Percentiles rank a stretch among this genome's conserved stretches.
These are phyloP conservation scores for Epicampocera succincta DNA, from an alignment of 2,888 invertebrate species.

Conservation along the genomic window DNA sequence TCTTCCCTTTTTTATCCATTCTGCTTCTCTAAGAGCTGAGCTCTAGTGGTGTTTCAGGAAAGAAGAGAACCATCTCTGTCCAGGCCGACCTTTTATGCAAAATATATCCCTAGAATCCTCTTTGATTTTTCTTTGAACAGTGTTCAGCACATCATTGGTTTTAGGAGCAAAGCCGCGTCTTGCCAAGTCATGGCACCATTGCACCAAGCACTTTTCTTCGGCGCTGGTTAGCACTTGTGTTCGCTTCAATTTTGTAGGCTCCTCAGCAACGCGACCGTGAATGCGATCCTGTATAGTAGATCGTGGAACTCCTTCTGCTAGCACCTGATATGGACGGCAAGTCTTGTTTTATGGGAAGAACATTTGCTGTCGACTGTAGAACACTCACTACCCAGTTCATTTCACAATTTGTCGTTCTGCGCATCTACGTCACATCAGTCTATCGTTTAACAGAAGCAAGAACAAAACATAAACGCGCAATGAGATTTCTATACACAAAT, in stretches of 20 bases:
- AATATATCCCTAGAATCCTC: conserved; percentile 7
- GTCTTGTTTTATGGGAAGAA: no score
- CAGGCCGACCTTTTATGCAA: conserved; percentile 16
- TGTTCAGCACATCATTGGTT: conserved; percentile 1
- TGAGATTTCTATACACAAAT: no score
- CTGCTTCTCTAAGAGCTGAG: conserved; percentile 18
- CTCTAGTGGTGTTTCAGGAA: conserved; percentile 14
- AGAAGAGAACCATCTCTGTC: conserved; percentile 3
- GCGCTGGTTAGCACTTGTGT: background rate
- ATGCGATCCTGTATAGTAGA: conserved; percentile 18
- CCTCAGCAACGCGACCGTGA: conserved; percentile 1
- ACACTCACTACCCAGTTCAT: no score
- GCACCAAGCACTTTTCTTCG: conserved; percentile 1
- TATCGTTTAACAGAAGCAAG: no score
- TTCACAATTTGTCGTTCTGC: no score
- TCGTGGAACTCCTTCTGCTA: no score
- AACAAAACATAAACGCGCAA: no score
- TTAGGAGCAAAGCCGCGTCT: conserved; percentile 12
- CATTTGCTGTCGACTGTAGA: no score
- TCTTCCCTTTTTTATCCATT: no score
- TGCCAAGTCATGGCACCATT: conserved; percentile 21
- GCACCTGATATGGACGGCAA: no score
- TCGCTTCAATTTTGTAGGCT: conserved; percentile 1
- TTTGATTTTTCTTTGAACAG: background rate
- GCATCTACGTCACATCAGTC: no score